These are phyloP conservation scores for Trimorus sp. DNA, from an alignment of 2,888 invertebrate genomes.

Conservation along the genomic window DNA sequence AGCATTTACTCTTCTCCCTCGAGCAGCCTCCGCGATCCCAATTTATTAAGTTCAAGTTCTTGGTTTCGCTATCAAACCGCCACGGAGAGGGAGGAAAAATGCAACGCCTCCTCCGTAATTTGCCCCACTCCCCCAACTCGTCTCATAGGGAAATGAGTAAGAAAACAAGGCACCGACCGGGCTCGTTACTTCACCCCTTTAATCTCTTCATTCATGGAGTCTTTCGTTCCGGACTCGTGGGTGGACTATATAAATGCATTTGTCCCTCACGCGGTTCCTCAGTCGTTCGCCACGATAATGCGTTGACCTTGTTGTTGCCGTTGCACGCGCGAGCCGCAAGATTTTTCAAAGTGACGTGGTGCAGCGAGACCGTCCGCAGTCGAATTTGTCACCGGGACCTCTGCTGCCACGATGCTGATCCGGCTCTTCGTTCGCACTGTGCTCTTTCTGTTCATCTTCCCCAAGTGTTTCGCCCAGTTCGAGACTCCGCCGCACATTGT, in stretches of 20 bases:
- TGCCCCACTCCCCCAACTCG: background rate
- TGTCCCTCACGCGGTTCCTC: constrained; percentile 66
- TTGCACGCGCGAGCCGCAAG: background rate
- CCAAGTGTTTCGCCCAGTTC: constrained; percentile 69
- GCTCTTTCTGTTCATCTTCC: constrained; percentile 30
- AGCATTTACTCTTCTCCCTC: background rate
- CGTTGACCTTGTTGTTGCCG: constrained; percentile 67
- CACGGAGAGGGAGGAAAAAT: constrained; percentile 6
- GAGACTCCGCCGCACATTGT: constrained; percentile 82
- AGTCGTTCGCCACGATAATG: constrained; percentile 70
- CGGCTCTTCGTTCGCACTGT: constrained; percentile 45
- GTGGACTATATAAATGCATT: constrained; percentile 75
- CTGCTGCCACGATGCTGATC: constrained; percentile 39
- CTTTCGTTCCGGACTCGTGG: constrained; percentile 68
- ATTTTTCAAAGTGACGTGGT: background rate
- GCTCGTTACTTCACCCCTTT: constrained; percentile 66
- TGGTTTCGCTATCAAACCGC: constrained; percentile 47
- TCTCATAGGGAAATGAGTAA: constrained; percentile 69
- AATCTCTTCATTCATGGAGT: constrained; percentile 71
- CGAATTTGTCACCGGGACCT: too few species aligned
- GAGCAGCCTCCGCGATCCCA: constrained; percentile 14
- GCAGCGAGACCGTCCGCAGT: too few species aligned
- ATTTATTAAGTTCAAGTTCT: constrained; percentile 66
- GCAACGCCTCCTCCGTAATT: constrained; percentile 57
- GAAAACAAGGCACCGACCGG: constrained; percentile 69